A percentile compares a stretch with the other conserved stretches of the same genome.
Conservation (phyloP, 2,888 invertebrate species). For the Limenitis camilla region DNA sequence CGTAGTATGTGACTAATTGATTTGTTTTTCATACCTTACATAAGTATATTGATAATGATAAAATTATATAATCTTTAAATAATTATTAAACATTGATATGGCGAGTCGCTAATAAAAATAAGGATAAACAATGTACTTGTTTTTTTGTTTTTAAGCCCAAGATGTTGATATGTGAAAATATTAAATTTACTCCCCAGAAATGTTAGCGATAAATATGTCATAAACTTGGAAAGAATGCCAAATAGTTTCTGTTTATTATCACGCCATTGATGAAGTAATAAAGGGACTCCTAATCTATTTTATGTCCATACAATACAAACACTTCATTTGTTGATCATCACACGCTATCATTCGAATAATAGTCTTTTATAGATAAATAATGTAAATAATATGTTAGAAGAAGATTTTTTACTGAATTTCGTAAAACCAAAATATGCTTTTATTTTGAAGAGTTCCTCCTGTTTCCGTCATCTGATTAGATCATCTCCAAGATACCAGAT, state of each 20-base stretch:
- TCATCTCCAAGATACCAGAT: too few species aligned
- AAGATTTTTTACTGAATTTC: too few species aligned
- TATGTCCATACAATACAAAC: not conserved
- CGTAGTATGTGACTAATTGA: too few species aligned
- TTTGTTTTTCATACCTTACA: too few species aligned
- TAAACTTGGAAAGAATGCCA: slow-evolving; percentile 2
- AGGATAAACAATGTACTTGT: slow-evolving; percentile 2
- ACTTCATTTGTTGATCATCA: not conserved
- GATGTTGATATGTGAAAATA: slow-evolving; percentile 9
- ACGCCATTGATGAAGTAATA: slow-evolving; percentile 1
- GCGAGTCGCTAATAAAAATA: not conserved
- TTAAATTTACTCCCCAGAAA: slow-evolving; percentile 7
- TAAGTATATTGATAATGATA: too few species aligned
- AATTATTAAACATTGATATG: slow-evolving; percentile 1
- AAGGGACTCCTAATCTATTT: not conserved
- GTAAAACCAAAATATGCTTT: too few species aligned
- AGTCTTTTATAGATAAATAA: not conserved
- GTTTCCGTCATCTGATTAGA: too few species aligned
- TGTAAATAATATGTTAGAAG: too few species aligned
- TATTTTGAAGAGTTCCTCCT: too few species aligned
- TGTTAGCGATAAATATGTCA: slow-evolving; percentile 1
- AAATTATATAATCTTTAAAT: too few species aligned
- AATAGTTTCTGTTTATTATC: slow-evolving; percentile 4
- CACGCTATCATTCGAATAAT: not conserved
- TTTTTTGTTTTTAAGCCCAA: slow-evolving; percentile 1